These are phyloP conservation scores for Alethe castanea DNA, from an alignment of 2,113 vertebrate species.

Conservation along the genomic window DNA sequence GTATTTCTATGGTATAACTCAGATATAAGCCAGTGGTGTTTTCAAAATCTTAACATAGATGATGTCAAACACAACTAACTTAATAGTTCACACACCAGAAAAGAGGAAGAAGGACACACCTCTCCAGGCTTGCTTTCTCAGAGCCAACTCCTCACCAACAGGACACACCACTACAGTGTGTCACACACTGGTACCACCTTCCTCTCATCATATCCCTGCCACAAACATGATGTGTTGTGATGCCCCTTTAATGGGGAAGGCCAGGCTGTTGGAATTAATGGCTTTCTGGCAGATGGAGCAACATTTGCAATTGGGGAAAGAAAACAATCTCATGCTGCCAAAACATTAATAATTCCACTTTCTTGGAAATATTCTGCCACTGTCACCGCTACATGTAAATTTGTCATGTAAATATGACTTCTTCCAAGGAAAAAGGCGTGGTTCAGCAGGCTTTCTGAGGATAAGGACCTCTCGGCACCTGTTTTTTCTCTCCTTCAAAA, in stretches of 20 bases:
- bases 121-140: neutral
- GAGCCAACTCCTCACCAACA: neutral
- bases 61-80: neutral
- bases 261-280: neutral
- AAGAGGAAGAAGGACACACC: neutral
- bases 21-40: neutral
- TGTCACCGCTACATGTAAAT: neutral
- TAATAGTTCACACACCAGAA: neutral
- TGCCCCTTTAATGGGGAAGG: neutral
- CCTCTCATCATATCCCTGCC: neutral
- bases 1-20: neutral
- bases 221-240: neutral
- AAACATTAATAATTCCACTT: constrained; percentile 17
- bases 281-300: constrained; percentile 33
- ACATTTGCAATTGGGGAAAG: constrained; percentile 17
- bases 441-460: neutral
- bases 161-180: neutral
- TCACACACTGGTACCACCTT: rapidly evolving
- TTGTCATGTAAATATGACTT: neutral
- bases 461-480: neutral
- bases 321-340: neutral
- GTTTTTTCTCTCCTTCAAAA: neutral
- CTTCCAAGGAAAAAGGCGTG: neutral
- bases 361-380: neutral
- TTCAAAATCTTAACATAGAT: neutral